These are phyloP conservation scores for Aphaenogaster floridana DNA, from an alignment of 1,140 invertebrate genomes.

Conservation along the genomic window DNA sequence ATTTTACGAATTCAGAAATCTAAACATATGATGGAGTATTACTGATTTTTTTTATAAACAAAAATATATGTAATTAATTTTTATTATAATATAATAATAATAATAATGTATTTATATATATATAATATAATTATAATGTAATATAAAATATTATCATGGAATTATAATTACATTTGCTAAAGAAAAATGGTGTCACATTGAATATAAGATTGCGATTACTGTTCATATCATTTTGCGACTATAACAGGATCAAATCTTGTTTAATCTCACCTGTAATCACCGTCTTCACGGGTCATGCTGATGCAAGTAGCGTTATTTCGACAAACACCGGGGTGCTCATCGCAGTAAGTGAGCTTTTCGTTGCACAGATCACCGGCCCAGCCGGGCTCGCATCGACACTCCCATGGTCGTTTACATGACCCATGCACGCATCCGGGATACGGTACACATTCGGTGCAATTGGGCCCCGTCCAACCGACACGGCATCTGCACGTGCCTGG, in stretches of 20 bases:
- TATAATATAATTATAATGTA: not conserved
- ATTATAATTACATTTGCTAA: not conserved
- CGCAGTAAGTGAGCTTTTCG: slow-evolving; percentile 93
- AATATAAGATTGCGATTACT: not conserved
- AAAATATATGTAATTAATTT: not conserved
- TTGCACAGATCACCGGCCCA: slow-evolving; percentile 96
- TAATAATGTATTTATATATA: not conserved
- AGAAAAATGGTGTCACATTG: not conserved
- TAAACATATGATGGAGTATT: not conserved
- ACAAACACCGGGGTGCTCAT: slow-evolving; percentile 90
- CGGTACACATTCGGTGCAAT: slow-evolving; percentile 93
- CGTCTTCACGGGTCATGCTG: slow-evolving; percentile 91
- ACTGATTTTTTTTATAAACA: not conserved
- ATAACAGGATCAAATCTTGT: not conserved
- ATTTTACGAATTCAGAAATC: not conserved
- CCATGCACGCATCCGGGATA: slow-evolving; percentile 96
- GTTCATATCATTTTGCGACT: not conserved
- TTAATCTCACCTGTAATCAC: slow-evolving; percentile 89
- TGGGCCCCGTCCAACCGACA: slow-evolving; percentile 94
- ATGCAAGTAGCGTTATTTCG: slow-evolving; percentile 94
- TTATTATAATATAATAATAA: not conserved
- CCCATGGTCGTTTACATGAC: slow-evolving; percentile 94
- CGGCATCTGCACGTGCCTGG: slow-evolving; percentile 94
- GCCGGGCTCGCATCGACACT: slow-evolving; percentile 94
- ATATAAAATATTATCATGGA: not conserved